Conservation (phyloP, 35 echinoderm and acorn worm species). For the Lytechinus variegatus region DNA sequence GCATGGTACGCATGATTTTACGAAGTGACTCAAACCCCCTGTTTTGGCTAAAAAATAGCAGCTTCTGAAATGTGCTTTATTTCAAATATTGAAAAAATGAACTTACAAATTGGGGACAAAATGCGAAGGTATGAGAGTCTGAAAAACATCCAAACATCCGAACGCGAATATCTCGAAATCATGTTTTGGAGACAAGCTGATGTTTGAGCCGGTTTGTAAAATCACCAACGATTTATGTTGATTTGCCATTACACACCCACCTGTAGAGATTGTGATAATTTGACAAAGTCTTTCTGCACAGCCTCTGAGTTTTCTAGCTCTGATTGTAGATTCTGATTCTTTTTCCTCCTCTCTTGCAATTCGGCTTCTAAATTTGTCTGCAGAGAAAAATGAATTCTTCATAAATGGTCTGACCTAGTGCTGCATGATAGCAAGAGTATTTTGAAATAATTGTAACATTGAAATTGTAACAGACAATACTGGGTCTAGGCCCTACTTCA, state of each 20-base stretch:
- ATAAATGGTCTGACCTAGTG: neutral
- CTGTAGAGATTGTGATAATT: slow-evolving; percentile 93
- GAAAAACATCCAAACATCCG: too few species aligned
- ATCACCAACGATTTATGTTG: neutral
- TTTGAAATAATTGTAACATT: too few species aligned
- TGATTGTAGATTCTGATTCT: slow-evolving; percentile 65
- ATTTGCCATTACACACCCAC: slow-evolving; percentile 21
- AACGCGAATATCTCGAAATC: neutral
- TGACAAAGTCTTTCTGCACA: slow-evolving; percentile 91
- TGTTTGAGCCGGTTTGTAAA: neutral
- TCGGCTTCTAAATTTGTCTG: slow-evolving; percentile 65
- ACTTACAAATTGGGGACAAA: too few species aligned
- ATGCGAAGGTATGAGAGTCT: too few species aligned
- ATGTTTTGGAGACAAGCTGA: neutral
- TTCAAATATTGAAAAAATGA: too few species aligned
- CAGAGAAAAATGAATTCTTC: neutral
- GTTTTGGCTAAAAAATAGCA: too few species aligned
- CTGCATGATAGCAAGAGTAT: neutral
- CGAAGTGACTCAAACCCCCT: too few species aligned
- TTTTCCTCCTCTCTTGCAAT: slow-evolving; percentile 64
- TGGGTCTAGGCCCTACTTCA: too few species aligned
- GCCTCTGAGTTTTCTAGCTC: slow-evolving; percentile 79
- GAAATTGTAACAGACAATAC: too few species aligned
- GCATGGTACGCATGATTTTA: too few species aligned
- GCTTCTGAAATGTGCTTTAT: too few species aligned